Percentiles rank a stretch among this genome's conserved stretches.
phyloP scores from a whole-genome alignment of 2,113 vertebrate species.

The Mirza zaza region DNA sequence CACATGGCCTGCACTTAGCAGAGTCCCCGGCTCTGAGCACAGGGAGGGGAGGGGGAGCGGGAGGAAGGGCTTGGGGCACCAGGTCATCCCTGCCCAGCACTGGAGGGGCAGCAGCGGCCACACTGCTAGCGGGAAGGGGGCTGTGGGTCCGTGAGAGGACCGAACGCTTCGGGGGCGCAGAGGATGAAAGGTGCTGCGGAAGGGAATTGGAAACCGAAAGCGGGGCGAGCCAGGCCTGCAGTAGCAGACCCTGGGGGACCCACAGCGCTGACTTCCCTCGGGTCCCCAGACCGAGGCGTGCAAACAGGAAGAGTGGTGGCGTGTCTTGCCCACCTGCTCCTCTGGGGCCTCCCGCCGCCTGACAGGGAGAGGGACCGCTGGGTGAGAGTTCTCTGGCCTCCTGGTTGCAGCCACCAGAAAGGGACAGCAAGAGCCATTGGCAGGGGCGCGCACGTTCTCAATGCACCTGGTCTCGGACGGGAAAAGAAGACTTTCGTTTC shows the following conservation, averaged over 20 bases:
- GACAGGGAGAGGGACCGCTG: neutral
- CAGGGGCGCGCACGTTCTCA: neutral
- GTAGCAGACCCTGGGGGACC: neutral
- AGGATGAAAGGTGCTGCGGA: neutral
- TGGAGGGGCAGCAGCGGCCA: neutral
- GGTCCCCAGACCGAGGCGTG: neutral
- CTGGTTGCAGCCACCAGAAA: neutral
- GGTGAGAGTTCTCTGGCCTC: neutral
- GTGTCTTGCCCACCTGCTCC: accelerated
- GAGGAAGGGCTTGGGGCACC: neutral
- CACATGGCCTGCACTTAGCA: neutral
- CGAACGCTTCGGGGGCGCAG: neutral
- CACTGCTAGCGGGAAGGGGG: neutral
- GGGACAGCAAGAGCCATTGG: neutral
- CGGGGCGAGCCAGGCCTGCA: neutral
- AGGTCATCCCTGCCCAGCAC: neutral
- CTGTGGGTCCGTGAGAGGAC: neutral
- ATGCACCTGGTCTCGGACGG: neutral
- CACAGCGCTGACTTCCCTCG: no score
- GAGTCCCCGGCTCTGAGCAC: neutral
- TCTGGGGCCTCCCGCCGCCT: neutral
- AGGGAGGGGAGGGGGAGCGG: neutral
- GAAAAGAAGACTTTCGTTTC: neutral
- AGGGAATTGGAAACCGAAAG: neutral
- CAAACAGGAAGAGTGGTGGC: neutral